Base-by-base conservation (phyloP, 1,140 invertebrate species). In the Drosophila lowei region DNA sequence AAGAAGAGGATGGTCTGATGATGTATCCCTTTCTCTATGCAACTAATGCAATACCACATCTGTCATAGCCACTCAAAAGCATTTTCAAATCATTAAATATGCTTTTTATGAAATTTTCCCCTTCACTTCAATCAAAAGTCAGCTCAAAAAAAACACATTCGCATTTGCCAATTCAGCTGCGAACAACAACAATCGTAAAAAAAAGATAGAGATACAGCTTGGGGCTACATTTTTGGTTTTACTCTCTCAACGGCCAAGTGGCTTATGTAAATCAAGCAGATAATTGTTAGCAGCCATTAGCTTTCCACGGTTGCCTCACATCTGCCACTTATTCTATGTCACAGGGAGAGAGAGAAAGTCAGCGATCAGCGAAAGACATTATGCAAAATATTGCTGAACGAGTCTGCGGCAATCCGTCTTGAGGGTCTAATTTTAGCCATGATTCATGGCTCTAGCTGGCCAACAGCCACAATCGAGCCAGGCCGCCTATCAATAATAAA, bases 371-470 rank as follows among this genome's bases (percentile, higher is more conserved):
- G 6, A 63, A 55, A 60, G 54, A 81, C 46, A 75, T 86, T 80
- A 77, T 85, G 80, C 80, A 65, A 86, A 86, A 86, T 21, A 7
- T 23, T 21, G 46, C 34, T 49, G 53, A 50, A 67, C 63, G 55
- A 53, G 18, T 21, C 8, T 41, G 23, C 23, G 23, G 23, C 23
- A 25, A 25, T 25, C 23, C 23, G 23, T 25, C 23, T 25, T 25
- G 6, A 58, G 34, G 67, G 58, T 79, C 81, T 86, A 86, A 86
- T 81, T 88, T 86, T 86, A 88, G 79, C 70, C 68, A 67, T 86
- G 81, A 86, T 86, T 86, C 81, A 86, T 72, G 56, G 46, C 56
- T 6, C 48, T 60, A 85, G 66, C 65, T 65, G 58, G 58, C 34
- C 66, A 71, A 75, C 30, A 13, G 4, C 2, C 3, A 34, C 9